These are phyloP conservation scores for Caenorhabditis macrosperma DNA, from an alignment of 2,888 invertebrate genomes.

Conservation along the genomic window DNA sequence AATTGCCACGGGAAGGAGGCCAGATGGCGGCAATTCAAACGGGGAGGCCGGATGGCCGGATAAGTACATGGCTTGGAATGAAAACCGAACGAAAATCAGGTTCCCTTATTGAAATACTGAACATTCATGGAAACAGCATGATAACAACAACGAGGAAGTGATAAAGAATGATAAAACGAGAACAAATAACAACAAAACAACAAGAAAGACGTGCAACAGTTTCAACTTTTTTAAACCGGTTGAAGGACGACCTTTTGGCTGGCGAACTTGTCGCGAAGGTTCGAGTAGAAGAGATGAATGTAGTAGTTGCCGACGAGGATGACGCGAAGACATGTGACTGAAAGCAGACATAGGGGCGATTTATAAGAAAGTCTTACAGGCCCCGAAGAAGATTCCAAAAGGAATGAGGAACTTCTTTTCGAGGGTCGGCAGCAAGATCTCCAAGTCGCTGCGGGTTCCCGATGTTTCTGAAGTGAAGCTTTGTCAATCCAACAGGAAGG, in stretches of 20 bases:
- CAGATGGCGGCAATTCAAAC: constrained; percentile 19
- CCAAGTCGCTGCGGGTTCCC: constrained; percentile 17
- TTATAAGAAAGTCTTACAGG: not conserved
- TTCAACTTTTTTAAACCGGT: constrained; percentile 1
- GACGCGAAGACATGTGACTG: constrained; percentile 22
- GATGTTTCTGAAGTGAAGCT: not conserved
- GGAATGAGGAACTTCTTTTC: not conserved
- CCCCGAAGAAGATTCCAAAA: not conserved
- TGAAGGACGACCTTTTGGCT: constrained; percentile 29
- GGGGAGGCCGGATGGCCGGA: not conserved
- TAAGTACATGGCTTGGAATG: not conserved
- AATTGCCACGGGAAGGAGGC: constrained; percentile 29
- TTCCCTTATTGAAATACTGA: not conserved
- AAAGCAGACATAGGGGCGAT: not conserved
- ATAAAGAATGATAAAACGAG: not conserved
- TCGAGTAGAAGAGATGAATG: constrained; percentile 30
- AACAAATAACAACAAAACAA: not conserved
- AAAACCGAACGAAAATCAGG: not conserved
- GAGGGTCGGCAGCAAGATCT: not conserved
- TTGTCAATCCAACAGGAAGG: not conserved
- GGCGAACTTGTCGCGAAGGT: constrained; percentile 39
- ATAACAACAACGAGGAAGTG: not conserved
- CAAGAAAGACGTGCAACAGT: not conserved
- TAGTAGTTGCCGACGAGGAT: constrained; percentile 13
- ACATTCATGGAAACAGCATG: not conserved